A percentile compares a stretch with the other conserved stretches of the same genome.
phyloP scores from a whole-genome alignment of 2,888 invertebrate genomes.

The Capitulum mitella region DNA sequence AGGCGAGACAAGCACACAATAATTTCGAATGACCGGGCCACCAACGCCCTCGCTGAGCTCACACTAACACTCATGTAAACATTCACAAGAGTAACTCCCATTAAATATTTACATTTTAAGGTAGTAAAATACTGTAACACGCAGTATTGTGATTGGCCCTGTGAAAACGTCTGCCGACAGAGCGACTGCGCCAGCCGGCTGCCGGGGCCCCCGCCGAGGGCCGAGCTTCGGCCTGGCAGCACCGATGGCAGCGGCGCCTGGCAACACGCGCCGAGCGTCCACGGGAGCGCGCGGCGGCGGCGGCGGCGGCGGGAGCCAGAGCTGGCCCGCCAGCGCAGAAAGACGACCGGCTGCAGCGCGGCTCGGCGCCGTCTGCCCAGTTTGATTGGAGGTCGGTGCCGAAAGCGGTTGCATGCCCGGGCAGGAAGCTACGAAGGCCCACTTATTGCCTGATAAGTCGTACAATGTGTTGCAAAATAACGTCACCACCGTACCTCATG shows the following conservation, averaged over 20 bases:
- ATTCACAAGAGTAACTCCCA: conserved; percentile 13
- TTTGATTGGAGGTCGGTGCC: background rate
- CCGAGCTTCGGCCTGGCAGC: too few relatives aligned
- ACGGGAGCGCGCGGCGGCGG: background rate
- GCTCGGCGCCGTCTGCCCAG: too few relatives aligned
- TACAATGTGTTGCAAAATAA: conserved; percentile 17
- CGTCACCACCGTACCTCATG: background rate
- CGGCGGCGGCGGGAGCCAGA: background rate
- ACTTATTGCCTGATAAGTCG: conserved; percentile 17
- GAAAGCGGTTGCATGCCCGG: background rate
- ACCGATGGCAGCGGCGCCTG: background rate
- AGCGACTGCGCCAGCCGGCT: background rate
- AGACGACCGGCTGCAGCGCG: too few relatives aligned
- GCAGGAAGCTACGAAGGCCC: background rate
- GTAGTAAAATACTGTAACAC: conserved; percentile 21
- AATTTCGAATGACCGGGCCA: background rate
- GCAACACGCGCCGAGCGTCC: background rate
- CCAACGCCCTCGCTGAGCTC: conserved; percentile 3
- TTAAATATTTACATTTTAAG: conserved; percentile 16
- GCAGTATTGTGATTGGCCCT: conserved; percentile 1
- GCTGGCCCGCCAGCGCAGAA: background rate
- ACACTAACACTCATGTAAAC: background rate
- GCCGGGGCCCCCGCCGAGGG: too few relatives aligned
- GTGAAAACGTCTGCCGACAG: background rate
- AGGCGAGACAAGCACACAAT: background rate